Evolutionary conservation across 2,113 vertebrate genomes (phyloP).

Genomic region (Gobiocypris rarus): DNA sequence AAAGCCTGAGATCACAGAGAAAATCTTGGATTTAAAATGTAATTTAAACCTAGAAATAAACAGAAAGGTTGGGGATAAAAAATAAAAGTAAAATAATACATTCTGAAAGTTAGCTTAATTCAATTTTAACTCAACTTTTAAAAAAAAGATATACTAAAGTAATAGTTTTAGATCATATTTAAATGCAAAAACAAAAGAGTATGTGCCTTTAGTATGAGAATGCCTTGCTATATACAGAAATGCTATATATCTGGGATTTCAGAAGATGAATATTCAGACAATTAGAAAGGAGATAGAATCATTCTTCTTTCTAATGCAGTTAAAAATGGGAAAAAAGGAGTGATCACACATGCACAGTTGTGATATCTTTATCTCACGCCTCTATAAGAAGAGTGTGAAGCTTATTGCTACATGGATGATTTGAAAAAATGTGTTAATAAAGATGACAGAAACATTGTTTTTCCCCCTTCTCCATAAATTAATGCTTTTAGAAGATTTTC

Average conservation of each 20-base stretch:
- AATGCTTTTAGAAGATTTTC: not conserved
- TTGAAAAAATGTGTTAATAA: slow-evolving; percentile 25
- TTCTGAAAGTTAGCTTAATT: no score
- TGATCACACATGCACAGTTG: not conserved
- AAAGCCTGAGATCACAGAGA: no score
- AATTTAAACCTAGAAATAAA: no score
- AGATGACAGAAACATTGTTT: not conserved
- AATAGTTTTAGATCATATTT: not conserved
- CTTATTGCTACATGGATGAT: not conserved
- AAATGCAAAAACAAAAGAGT: not conserved
- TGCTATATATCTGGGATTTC: not conserved
- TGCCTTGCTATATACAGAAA: not conserved
- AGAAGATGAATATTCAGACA: no score
- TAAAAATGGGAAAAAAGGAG: slow-evolving; percentile 19
- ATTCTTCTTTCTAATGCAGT: not conserved
- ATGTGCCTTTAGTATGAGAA: not conserved
- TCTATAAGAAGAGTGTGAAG: slow-evolving; percentile 2
- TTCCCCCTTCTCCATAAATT: not conserved
- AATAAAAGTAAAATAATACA: no score
- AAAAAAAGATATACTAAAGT: no score
- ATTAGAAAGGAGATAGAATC: no score
- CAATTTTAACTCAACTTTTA: not conserved
- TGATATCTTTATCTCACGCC: slow-evolving; percentile 4
- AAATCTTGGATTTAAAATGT: no score
- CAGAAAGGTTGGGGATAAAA: no score